Conservation (phyloP, 2,888 invertebrate genomes). For the Torymus aiolomorphi region DNA sequence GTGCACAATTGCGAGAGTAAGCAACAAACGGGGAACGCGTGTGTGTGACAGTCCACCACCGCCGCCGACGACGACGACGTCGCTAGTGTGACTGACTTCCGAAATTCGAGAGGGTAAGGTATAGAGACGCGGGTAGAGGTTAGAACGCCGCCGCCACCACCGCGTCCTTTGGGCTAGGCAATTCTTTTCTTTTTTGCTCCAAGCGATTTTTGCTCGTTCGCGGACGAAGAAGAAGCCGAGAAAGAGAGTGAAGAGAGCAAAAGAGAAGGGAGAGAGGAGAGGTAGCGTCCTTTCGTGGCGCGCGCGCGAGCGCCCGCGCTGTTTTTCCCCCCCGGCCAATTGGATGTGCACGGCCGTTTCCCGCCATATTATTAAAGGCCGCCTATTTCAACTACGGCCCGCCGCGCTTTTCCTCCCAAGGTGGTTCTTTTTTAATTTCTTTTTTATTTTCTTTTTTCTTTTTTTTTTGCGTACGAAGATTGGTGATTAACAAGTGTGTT, state of each 20-base stretch:
- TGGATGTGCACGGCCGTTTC: slow-evolving; percentile 67
- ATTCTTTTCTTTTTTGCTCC: no score
- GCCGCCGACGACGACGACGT: background rate
- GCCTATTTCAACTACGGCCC: slow-evolving; percentile 59
- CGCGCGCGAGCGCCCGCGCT: background rate
- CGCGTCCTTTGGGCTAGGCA: no score
- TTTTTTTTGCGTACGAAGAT: background rate
- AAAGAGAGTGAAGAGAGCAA: no score
- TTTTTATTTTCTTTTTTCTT: slow-evolving; percentile 5
- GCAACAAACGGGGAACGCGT: no score
- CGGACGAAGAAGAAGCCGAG: no score
- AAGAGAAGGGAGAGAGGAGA: no score
- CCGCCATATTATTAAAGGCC: slow-evolving; percentile 68
- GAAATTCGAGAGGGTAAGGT: no score
- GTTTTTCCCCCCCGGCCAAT: slow-evolving; percentile 60
- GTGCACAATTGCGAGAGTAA: no score
- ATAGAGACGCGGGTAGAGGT: no score
- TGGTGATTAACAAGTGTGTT: background rate
- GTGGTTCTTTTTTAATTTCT: slow-evolving; percentile 35
- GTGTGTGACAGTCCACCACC: no score
- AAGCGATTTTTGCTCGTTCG: no score
- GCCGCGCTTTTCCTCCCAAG: slow-evolving; percentile 24
- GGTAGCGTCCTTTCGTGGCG: background rate
- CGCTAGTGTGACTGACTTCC: background rate
- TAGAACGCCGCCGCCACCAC: no score